These are phyloP conservation scores for Pterostichus madidus DNA, from an alignment of 2,888 invertebrate species.

Conservation along the genomic window DNA sequence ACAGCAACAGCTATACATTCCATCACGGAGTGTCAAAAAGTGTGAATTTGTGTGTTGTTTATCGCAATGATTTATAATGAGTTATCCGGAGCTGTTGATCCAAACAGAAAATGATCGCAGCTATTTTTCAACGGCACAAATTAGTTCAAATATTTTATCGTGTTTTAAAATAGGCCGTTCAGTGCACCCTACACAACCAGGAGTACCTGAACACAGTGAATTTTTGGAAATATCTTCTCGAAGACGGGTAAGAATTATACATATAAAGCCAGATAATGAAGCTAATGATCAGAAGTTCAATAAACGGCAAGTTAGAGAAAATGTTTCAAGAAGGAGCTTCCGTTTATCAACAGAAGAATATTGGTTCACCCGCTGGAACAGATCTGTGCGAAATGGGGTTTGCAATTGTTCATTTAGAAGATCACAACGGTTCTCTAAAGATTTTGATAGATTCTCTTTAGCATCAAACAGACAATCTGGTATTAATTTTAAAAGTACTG, in stretches of 20 bases:
- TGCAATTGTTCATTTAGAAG: conserved; percentile 76
- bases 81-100: conserved; percentile 59
- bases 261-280: conserved; percentile 72
- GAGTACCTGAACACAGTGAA: conserved; percentile 74
- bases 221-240: conserved; percentile 74
- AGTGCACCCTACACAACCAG: conserved; percentile 74
- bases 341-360: conserved; percentile 77
- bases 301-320: conserved; percentile 69
- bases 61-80: conserved; percentile 56
- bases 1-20: conserved; percentile 22
- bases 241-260: conserved; percentile 74
- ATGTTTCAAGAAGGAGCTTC: conserved; percentile 71
- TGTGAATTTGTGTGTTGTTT: conserved; percentile 35
- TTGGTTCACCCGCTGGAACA: conserved; percentile 78
- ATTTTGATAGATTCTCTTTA: conserved; percentile 50
- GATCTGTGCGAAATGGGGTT: conserved; percentile 74
- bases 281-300: conserved; percentile 67
- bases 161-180: conserved; percentile 72
- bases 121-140: conserved; percentile 52
- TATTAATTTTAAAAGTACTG: neutral
- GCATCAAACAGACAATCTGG: neutral
- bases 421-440: conserved; percentile 73
- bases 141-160: conserved; percentile 67
- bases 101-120: conserved; percentile 39
- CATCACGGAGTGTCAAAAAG: conserved; percentile 39